Percentiles rank a stretch among this genome's conserved stretches.
Conservation (phyloP, 2,888 invertebrate species). For the Pandemis corylana region DNA sequence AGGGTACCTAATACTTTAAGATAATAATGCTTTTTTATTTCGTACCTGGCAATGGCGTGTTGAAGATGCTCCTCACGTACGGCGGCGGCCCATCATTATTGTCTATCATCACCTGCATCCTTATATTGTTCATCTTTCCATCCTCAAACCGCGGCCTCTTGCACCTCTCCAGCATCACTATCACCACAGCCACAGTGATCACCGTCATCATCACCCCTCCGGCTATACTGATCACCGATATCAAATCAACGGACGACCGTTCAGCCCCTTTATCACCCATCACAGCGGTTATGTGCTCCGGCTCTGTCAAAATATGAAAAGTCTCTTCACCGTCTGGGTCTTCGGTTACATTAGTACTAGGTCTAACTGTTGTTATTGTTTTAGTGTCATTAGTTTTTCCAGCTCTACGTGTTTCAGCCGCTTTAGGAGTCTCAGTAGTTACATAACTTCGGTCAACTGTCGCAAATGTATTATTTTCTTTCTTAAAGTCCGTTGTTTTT, state of each 20-base stretch:
- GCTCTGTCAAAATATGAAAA: conserved; percentile 84
- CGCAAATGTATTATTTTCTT: conserved; percentile 23
- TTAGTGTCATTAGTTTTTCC: conserved; percentile 51
- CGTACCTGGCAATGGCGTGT: conserved; percentile 83
- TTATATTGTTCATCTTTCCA: conserved; percentile 74
- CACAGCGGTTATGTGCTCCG: conserved; percentile 82
- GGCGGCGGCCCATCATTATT: conserved; percentile 77
- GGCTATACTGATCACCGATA: conserved; percentile 81
- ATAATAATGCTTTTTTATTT: neutral
- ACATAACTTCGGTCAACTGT: conserved; percentile 39
- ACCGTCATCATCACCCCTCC: conserved; percentile 82
- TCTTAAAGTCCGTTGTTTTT: conserved; percentile 27
- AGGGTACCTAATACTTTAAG: neutral
- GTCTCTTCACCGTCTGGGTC: conserved; percentile 74
- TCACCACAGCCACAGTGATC: conserved; percentile 79
- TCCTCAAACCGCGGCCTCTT: conserved; percentile 73
- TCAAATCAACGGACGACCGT: conserved; percentile 71
- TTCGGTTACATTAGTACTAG: conserved; percentile 49
- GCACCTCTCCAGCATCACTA: conserved; percentile 79
- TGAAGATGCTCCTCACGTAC: conserved; percentile 83
- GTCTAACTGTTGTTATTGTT: conserved; percentile 55
- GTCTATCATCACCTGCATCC: conserved; percentile 79
- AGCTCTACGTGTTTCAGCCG: conserved; percentile 42
- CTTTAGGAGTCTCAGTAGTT: conserved; percentile 44
- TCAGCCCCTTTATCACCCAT: conserved; percentile 77